Conservation (phyloP, 1,140 invertebrate species). For the Colletes latitarsis region DNA sequence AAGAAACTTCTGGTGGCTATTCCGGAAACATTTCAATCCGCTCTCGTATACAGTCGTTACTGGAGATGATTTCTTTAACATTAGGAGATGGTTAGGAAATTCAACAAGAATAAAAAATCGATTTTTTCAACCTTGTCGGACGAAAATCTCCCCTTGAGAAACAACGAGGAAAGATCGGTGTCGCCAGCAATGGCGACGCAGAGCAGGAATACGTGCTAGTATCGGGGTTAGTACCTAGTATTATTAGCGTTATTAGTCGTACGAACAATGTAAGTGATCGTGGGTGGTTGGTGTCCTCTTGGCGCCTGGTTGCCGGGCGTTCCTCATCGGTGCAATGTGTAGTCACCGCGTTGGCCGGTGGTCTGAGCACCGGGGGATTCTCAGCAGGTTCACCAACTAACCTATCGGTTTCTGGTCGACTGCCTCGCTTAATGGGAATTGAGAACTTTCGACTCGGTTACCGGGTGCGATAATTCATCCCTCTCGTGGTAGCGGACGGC, state of each 20-base stretch:
- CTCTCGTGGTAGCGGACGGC: constrained; percentile 50
- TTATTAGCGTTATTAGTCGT: constrained; percentile 30
- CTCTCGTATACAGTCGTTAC: too few species aligned
- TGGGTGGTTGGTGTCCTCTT: constrained; percentile 1
- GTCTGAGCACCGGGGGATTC: constrained; percentile 60
- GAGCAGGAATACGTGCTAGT: too few species aligned
- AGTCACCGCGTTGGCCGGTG: constrained; percentile 55
- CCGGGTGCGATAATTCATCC: constrained; percentile 72
- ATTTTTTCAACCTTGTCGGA: too few species aligned
- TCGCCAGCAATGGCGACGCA: too few species aligned
- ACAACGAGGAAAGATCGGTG: too few species aligned
- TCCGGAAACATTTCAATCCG: too few species aligned
- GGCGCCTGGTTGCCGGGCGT: constrained; percentile 52
- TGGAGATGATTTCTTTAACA: too few species aligned
- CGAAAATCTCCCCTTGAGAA: too few species aligned
- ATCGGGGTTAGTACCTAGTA: background rate
- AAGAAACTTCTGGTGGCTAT: too few species aligned
- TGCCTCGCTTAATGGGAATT: constrained; percentile 77
- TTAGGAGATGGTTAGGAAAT: too few species aligned
- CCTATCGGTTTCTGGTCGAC: constrained; percentile 76
- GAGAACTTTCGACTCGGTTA: constrained; percentile 74
- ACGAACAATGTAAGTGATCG: constrained; percentile 3
- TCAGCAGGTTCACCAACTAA: constrained; percentile 69
- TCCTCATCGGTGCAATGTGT: constrained; percentile 55
- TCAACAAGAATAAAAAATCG: too few species aligned